A percentile compares a stretch with the other conserved stretches of the same genome.
phyloP scores from a whole-genome alignment of 92 coral and sea anemone genomes.

The Hydrozoanthus gracilis region DNA sequence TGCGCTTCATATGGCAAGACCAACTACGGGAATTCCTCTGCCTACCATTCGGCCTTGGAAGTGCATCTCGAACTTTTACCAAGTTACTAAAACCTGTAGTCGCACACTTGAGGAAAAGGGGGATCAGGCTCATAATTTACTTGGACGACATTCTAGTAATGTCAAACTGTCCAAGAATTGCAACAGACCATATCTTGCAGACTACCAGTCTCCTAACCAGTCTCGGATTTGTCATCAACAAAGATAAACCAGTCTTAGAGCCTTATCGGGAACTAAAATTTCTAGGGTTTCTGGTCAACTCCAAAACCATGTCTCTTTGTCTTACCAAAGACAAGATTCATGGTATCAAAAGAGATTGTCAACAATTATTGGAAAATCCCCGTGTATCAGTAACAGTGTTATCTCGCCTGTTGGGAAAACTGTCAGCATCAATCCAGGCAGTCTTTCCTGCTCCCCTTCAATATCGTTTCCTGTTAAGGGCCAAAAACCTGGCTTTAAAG shows the following conservation, averaged over 20 bases:
- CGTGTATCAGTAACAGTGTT: slow-evolving; percentile 44
- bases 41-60: slow-evolving; percentile 52
- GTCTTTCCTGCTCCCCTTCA: slow-evolving; percentile 66
- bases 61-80: slow-evolving; percentile 48
- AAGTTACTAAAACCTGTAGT: slow-evolving; percentile 51
- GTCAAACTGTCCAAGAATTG: neutral
- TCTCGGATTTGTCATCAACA: too few species aligned
- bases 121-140: slow-evolving; percentile 33
- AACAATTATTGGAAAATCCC: slow-evolving; percentile 36
- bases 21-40: slow-evolving; percentile 39
- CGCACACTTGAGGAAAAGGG: slow-evolving; percentile 40
- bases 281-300: slow-evolving; percentile 55
- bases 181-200: neutral
- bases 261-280: slow-evolving; percentile 22
- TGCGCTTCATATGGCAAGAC: slow-evolving; percentile 51
- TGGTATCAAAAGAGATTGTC: slow-evolving; percentile 55
- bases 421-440: slow-evolving; percentile 59
- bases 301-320: slow-evolving; percentile 46
- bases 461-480: slow-evolving; percentile 31
- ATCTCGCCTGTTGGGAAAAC: slow-evolving; percentile 53
- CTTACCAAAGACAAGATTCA: slow-evolving; percentile 59
- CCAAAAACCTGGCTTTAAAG: slow-evolving; percentile 43
- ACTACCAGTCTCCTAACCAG: too few species aligned
- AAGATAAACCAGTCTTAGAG: neutral
- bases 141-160: neutral